phyloP scores from a whole-genome alignment of 2,797 vertebrate genomes.

The Urosaurus nigricauda region DNA sequence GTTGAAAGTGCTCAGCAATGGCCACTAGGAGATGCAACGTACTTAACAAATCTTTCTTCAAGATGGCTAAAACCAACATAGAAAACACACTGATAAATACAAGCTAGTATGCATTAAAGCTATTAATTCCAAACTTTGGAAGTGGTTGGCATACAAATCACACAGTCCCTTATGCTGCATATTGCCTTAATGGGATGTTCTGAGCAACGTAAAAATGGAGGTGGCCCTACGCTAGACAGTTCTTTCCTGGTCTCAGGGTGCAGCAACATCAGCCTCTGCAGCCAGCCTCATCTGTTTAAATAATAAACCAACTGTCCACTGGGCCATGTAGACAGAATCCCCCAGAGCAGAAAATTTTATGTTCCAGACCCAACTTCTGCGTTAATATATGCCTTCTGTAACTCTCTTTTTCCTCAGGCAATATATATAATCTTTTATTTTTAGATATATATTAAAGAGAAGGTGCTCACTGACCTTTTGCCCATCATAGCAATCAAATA shows the following conservation, averaged over 20 bases:
- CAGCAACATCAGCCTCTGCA: neutral
- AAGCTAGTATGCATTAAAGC: neutral
- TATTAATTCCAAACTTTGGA: neutral
- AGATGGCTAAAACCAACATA: slow-evolving; percentile 84
- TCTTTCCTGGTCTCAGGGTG: neutral
- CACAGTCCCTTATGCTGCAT: neutral
- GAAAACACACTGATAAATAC: neutral
- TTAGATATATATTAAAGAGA: neutral
- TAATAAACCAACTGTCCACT: neutral
- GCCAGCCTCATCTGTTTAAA: neutral
- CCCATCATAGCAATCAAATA: neutral
- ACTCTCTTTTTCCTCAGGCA: no score
- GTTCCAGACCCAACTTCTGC: neutral
- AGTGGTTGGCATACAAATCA: neutral
- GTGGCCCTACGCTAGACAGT: neutral
- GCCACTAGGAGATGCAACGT: slow-evolving; percentile 93
- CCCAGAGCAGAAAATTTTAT: neutral
- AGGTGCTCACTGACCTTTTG: neutral
- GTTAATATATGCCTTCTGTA: neutral
- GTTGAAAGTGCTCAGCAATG: slow-evolving; percentile 87
- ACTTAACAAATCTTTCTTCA: slow-evolving; percentile 90
- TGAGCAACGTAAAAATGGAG: neutral
- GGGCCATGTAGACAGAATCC: neutral
- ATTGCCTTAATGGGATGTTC: neutral
- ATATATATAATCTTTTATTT: neutral